These are phyloP conservation scores for Tolmerus cingulatus DNA, from an alignment of 2,888 invertebrate genomes.

Conservation along the genomic window DNA sequence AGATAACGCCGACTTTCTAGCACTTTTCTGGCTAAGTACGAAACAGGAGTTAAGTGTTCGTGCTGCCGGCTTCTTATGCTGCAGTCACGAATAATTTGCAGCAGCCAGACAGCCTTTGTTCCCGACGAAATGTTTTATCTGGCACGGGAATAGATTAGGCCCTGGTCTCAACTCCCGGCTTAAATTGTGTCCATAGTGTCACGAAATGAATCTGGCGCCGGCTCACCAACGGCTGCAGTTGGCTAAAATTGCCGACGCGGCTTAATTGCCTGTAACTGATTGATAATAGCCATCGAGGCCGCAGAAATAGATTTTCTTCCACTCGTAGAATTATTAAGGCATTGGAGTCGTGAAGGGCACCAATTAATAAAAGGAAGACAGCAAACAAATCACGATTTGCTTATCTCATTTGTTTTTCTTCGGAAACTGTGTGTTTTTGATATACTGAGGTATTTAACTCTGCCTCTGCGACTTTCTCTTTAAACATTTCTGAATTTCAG, in stretches of 20 bases:
- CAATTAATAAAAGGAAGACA: background rate
- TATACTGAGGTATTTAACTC: background rate
- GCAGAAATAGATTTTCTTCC: slow-evolving; percentile 1
- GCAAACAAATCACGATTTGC: background rate
- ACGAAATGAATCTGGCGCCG: slow-evolving; percentile 37
- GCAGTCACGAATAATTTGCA: slow-evolving; percentile 42
- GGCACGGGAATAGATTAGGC: slow-evolving; percentile 21
- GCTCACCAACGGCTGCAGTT: background rate
- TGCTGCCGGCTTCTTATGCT: slow-evolving; percentile 37
- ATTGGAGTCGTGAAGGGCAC: background rate
- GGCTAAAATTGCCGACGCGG: slow-evolving; percentile 19
- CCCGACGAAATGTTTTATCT: slow-evolving; percentile 5
- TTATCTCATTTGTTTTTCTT: background rate
- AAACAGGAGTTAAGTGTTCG: slow-evolving; percentile 37
- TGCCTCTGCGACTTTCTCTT: background rate
- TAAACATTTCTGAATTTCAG: background rate
- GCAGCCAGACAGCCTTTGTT: slow-evolving; percentile 38
- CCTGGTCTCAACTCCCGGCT: slow-evolving; percentile 18
- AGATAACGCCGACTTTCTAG: slow-evolving; percentile 46
- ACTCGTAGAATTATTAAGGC: background rate
- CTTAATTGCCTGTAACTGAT: slow-evolving; percentile 35
- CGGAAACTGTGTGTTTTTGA: background rate
- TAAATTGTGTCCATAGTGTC: slow-evolving; percentile 35
- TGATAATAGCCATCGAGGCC: slow-evolving; percentile 14
- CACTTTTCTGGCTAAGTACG: slow-evolving; percentile 37